Conservation (phyloP, 2,113 vertebrate genomes). For the Silurus meridionalis region DNA sequence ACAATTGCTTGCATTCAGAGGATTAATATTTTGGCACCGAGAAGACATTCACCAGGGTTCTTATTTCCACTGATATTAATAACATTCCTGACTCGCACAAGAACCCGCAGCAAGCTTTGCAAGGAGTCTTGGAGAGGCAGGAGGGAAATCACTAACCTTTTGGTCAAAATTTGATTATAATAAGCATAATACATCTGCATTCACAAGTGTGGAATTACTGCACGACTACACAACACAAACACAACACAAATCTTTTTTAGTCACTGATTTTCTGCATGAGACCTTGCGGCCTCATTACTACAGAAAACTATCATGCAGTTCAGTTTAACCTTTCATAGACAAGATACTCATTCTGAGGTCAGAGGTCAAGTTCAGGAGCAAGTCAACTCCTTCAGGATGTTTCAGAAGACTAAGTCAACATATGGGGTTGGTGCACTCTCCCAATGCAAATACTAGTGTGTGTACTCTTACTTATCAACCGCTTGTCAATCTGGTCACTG, state of each 20-base stretch:
- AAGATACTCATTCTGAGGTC: background rate
- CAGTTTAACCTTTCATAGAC: background rate
- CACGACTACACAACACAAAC: slow-evolving; percentile 10
- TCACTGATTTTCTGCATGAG: slow-evolving; percentile 50
- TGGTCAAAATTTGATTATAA: background rate
- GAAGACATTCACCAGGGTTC: slow-evolving; percentile 14
- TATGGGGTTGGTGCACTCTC: slow-evolving; percentile 24
- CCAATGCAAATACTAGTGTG: slow-evolving; percentile 45
- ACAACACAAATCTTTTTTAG: slow-evolving; percentile 45
- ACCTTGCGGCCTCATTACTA: background rate
- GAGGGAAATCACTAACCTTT: slow-evolving; percentile 24
- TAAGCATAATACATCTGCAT: slow-evolving; percentile 11
- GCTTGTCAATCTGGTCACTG: slow-evolving; percentile 44
- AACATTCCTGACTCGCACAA: background rate
- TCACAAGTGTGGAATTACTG: background rate
- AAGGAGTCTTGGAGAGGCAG: background rate
- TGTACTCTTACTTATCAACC: slow-evolving; percentile 45
- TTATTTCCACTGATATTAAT: slow-evolving; percentile 4
- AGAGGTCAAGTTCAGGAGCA: slow-evolving; percentile 21
- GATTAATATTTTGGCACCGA: background rate
- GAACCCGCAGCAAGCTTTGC: background rate
- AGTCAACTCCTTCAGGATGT: background rate
- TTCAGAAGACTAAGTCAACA: slow-evolving; percentile 34
- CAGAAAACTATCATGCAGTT: background rate
- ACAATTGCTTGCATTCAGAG: background rate